Evolutionary conservation across 2,113 vertebrate species (phyloP).

Genomic region (Vidua macroura): DNA sequence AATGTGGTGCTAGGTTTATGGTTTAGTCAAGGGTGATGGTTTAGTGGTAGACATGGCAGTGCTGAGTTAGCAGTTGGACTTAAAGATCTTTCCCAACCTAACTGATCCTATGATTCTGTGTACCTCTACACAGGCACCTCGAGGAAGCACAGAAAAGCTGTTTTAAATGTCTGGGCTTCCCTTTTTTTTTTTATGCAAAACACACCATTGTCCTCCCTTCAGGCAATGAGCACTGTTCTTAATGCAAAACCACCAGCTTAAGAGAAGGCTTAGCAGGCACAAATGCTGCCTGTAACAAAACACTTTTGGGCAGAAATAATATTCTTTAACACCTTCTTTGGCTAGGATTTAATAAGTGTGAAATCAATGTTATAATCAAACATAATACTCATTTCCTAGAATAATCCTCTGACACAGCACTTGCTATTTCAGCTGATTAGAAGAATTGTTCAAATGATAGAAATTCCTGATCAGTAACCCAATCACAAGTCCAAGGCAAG

Average conservation of each 20-base stretch:
- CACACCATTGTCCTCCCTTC: background rate
- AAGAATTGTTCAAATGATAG: conserved; percentile 29
- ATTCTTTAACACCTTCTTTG: conserved; percentile 31
- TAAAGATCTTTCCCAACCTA: background rate
- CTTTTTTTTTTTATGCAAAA: background rate
- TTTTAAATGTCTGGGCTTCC: background rate
- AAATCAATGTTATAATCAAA: conserved; percentile 66
- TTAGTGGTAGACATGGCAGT: background rate
- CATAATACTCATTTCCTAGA: conserved; percentile 15
- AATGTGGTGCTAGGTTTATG: background rate
- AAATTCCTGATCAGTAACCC: conserved; percentile 25
- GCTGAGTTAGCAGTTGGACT: background rate
- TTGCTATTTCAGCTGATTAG: conserved; percentile 48
- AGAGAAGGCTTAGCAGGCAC: conserved; percentile 36
- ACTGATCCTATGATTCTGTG: background rate
- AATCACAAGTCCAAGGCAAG: background rate
- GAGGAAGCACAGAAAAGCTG: background rate
- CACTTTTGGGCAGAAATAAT: conserved; percentile 16
- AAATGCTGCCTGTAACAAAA: conserved; percentile 27
- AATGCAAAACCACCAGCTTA: conserved; percentile 34
- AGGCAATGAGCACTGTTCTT: background rate
- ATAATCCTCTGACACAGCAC: conserved; percentile 55
- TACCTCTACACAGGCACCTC: background rate
- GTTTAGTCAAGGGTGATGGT: background rate
- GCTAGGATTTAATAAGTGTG: conserved; percentile 47